Conservation (phyloP, 2,113 vertebrate genomes). For the Actinemys pallida region DNA sequence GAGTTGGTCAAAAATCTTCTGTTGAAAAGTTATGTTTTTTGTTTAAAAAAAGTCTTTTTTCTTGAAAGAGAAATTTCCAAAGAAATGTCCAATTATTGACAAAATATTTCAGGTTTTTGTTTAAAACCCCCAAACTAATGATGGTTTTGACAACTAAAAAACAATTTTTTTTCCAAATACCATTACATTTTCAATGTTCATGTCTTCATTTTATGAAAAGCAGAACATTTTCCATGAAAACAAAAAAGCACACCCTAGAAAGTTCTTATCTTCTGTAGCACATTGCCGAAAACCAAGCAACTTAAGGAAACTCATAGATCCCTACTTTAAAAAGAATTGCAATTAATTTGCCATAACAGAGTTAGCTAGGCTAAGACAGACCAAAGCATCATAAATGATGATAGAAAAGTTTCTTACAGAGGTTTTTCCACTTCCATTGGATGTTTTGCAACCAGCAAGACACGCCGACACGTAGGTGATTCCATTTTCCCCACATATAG, state of each 20-base stretch:
- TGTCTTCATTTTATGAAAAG: background rate
- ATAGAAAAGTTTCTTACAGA: constrained; percentile 77
- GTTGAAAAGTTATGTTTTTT: background rate
- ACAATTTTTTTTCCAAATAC: background rate
- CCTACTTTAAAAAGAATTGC: background rate
- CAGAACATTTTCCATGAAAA: background rate
- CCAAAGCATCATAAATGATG: rapidly evolving
- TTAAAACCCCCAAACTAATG: background rate
- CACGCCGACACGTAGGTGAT: constrained; percentile 91
- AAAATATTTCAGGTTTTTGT: background rate
- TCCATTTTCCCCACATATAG: constrained; percentile 90
- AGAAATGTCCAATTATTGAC: background rate
- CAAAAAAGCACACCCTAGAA: background rate
- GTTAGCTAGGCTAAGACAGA: background rate
- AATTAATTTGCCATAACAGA: background rate
- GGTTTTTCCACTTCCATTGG: constrained; percentile 80
- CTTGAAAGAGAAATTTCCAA: background rate
- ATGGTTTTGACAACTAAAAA: background rate
- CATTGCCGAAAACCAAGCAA: background rate
- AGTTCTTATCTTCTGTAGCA: background rate
- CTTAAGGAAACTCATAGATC: background rate
- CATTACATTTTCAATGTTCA: background rate
- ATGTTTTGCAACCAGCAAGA: constrained; percentile 88
- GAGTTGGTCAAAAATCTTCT: background rate
- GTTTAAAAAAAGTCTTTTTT: background rate